These are phyloP conservation scores for Thymelicus lineola DNA, from an alignment of 2,888 invertebrate genomes.

Conservation along the genomic window DNA sequence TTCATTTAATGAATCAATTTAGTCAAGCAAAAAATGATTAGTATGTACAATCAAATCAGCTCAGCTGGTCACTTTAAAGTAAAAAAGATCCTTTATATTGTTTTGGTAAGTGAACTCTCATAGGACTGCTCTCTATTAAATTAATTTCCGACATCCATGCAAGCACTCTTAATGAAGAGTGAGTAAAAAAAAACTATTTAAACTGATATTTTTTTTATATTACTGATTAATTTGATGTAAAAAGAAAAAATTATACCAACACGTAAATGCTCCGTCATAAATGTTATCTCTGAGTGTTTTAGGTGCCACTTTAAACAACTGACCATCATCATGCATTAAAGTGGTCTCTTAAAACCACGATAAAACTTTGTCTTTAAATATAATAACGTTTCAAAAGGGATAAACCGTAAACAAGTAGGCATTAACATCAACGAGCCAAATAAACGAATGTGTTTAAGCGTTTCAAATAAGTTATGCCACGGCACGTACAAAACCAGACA, in stretches of 20 bases:
- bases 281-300: conserved; percentile 31
- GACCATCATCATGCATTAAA: conserved; percentile 30
- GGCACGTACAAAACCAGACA: conserved; percentile 62
- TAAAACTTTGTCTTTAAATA: conserved; percentile 31
- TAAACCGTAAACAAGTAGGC: conserved; percentile 55
- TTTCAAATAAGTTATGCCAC: conserved; percentile 62
- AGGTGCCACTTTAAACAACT: conserved; percentile 26
- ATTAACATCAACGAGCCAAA: conserved; percentile 65
- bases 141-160: no score
- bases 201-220: no score
- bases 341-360: conserved; percentile 26
- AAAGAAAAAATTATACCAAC: not conserved
- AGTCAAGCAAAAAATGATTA: no score
- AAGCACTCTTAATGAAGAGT: no score
- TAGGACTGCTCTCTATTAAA: not conserved
- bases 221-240: not conserved
- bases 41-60: no score
- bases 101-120: no score
- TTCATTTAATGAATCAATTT: no score
- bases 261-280: conserved; percentile 24
- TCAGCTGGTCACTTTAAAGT: no score
- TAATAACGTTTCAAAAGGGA: conserved; percentile 44
- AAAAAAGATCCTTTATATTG: no score
- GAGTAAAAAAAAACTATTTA: no score
- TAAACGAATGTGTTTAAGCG: conserved; percentile 58